A percentile compares a stretch with the other conserved stretches of the same genome.
Conservation (phyloP, 2,113 vertebrate species). For the Apistogramma diplotaenia region DNA sequence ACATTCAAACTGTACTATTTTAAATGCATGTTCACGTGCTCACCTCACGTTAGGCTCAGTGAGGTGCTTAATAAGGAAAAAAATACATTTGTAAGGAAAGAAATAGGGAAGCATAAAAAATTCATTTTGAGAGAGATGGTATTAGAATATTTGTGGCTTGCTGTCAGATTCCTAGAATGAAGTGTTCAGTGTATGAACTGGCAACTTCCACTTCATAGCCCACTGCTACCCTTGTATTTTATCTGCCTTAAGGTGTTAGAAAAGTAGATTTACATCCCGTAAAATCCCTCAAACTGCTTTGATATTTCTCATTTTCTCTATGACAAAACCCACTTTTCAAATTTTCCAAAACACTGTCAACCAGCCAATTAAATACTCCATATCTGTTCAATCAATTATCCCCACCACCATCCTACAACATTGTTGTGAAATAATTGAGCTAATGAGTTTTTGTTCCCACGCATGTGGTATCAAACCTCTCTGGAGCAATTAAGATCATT, state of each 20-base stretch:
- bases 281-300: background rate
- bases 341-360: constrained; percentile 50
- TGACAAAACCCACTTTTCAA: constrained; percentile 40
- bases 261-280: background rate
- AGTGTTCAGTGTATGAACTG: background rate
- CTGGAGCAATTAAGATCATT: constrained; percentile 64
- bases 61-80: background rate
- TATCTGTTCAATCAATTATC: constrained; percentile 66
- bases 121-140: background rate
- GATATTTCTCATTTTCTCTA: constrained; percentile 11
- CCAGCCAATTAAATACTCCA: constrained; percentile 57
- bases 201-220: background rate
- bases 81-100: background rate
- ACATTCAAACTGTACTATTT: background rate
- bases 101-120: background rate
- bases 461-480: constrained; percentile 53
- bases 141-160: background rate
- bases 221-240: background rate
- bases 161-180: background rate
- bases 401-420: constrained; percentile 19
- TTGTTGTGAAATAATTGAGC: constrained; percentile 51
- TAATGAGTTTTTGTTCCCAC: constrained; percentile 64
- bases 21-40: background rate
- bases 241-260: background rate
- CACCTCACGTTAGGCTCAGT: background rate